Evolutionary conservation across 92 coral and sea anemone species (phyloP), one percentile per base, ranked within the genome.

Genomic region (Bergia puertoricense): DNA sequence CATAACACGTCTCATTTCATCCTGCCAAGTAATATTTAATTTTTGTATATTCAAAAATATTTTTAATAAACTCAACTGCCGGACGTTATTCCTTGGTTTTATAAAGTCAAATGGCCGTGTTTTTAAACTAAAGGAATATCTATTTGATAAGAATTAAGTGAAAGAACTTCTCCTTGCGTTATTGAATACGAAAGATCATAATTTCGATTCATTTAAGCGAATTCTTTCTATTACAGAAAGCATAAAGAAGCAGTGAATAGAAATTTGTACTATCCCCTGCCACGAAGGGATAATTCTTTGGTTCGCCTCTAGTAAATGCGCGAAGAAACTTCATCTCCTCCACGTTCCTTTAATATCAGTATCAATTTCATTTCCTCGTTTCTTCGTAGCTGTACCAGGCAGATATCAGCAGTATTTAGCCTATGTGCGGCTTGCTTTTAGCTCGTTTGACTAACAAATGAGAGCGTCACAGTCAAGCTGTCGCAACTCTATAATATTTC

Each of bases 11-110:
- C 87, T 84, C 43, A 46, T 84, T 84, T 46, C 59, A 23, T 45
- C 56, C 87, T 84, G 67, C 66, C 87, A 46, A 71, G 77, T 38
- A 46, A 84, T 69, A 71, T 84, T 84, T 71, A 46, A 84, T 50
- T 46, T 84, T 84, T 84, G 87, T 84, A 84, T 84, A 36, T 71
- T 84, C 67, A 84, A 84, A 54, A 84, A 84, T 69, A 23, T 84
- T 69, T 84, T 84, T 71, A 84, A 84, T 84, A 71, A 84, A 84
- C 87, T 69, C 79, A 71, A 74, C 79, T 84, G 66, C 62, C 87
- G 41, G 79, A 48, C 79, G 57, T 46, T 68, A 50, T 18, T 20
- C 79, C 67, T 46, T 80, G 4, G 43, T 50, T 46, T 74, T 71
- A 23, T n/a, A 71, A 39, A 20, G 76, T 67, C 73, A 59, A 82